These are phyloP conservation scores for Tachycineta bicolor DNA, from an alignment of 2,113 vertebrate species.

Conservation along the genomic window DNA sequence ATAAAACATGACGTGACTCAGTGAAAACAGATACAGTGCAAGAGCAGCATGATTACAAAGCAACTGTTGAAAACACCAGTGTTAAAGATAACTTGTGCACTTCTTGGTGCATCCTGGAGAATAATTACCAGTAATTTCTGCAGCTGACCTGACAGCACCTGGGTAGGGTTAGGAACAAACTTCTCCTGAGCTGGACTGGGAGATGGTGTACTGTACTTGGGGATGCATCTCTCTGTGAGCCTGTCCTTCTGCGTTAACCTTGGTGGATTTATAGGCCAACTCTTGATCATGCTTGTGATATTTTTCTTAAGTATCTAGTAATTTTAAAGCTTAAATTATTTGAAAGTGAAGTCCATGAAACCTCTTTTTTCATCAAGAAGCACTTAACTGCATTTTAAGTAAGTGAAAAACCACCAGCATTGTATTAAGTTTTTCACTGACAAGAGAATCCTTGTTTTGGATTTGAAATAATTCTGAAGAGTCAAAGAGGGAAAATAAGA, in stretches of 20 bases:
- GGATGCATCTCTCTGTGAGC: not conserved
- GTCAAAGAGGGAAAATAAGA: not conserved
- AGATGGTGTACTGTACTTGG: not conserved
- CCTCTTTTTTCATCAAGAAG: not conserved
- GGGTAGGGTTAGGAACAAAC: not conserved
- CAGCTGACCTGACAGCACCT: not conserved
- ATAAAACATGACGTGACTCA: not conserved
- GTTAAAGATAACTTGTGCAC: not conserved
- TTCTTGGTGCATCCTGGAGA: not conserved
- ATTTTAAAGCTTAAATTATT: not conserved
- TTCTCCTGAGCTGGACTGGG: not conserved
- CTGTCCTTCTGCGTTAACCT: not conserved
- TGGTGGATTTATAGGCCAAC: not conserved
- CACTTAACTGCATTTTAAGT: not conserved
- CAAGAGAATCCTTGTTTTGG: not conserved
- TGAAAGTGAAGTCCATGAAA: not conserved
- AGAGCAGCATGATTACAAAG: not conserved
- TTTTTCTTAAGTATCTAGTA: not conserved
- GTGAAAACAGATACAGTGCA: not conserved
- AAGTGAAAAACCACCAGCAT: not conserved
- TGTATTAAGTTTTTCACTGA: not conserved
- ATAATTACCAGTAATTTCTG: not conserved
- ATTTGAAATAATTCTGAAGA: not conserved
- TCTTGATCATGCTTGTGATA: not conserved
- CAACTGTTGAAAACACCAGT: not conserved